phyloP scores from a whole-genome alignment of 2,797 vertebrate species.

The Malurus splendens region DNA sequence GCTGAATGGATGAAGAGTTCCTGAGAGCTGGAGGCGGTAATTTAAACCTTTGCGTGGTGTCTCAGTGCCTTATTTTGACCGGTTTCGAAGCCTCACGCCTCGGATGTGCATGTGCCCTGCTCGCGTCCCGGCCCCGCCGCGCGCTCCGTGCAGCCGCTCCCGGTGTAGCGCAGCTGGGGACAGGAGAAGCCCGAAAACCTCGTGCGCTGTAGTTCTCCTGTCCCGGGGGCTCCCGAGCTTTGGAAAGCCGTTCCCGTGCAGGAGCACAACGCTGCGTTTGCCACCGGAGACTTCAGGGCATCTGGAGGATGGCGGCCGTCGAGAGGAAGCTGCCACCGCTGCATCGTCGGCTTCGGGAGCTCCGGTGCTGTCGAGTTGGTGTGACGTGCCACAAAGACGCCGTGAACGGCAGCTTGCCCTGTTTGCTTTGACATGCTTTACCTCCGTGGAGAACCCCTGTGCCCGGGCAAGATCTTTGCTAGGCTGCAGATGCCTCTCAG shows the following conservation, averaged over 20 bases:
- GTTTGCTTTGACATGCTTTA: slow-evolving; percentile 62
- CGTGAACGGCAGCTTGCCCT: slow-evolving; percentile 61
- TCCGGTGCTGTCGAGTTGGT: slow-evolving; percentile 39
- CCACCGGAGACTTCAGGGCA: slow-evolving; percentile 68
- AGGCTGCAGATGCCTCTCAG: slow-evolving; percentile 69
- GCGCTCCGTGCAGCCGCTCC: slow-evolving; percentile 62
- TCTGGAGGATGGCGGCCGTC: slow-evolving; percentile 58
- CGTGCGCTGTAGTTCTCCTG: slow-evolving; percentile 66
- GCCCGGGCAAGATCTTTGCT: slow-evolving; percentile 57
- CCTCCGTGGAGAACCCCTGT: slow-evolving; percentile 46
- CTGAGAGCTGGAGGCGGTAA: slow-evolving; percentile 73
- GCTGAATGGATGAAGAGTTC: slow-evolving; percentile 80
- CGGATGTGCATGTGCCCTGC: slow-evolving; percentile 76
- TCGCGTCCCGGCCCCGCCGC: slow-evolving; percentile 70
- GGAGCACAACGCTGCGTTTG: slow-evolving; percentile 66
- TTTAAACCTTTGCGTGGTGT: slow-evolving; percentile 71
- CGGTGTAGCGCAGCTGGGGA: slow-evolving; percentile 70
- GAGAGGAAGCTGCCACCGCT: slow-evolving; percentile 64
- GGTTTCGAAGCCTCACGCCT: slow-evolving; percentile 70
- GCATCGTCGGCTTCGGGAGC: slow-evolving; percentile 66
- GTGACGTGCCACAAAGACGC: slow-evolving; percentile 56
- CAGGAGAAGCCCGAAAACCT: slow-evolving; percentile 41
- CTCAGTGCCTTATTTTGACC: slow-evolving; percentile 74
- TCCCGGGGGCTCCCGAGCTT: slow-evolving; percentile 68
- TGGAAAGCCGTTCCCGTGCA: slow-evolving; percentile 70